These are phyloP conservation scores for Peucedramus taeniatus DNA, from an alignment of 2,113 vertebrate genomes.

Conservation along the genomic window DNA sequence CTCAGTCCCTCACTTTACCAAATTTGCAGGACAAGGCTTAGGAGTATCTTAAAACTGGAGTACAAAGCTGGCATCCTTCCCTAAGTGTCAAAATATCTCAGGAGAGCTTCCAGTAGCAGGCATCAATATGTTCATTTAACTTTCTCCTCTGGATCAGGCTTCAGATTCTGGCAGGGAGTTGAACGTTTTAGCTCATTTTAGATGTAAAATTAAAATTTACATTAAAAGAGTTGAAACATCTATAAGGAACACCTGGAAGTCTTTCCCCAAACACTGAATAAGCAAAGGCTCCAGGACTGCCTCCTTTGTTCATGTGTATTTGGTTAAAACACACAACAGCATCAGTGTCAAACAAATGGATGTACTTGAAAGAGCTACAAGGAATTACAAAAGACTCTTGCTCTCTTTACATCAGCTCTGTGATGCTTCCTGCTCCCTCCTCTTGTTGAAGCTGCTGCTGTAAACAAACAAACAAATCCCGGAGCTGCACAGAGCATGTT, in stretches of 20 bases:
- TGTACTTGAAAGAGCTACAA: slow-evolving; percentile 38
- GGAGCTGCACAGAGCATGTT: neutral
- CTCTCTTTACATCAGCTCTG: slow-evolving; percentile 12
- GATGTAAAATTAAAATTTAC: neutral
- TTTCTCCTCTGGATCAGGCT: neutral
- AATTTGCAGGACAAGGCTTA: neutral
- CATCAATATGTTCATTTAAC: neutral
- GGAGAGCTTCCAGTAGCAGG: neutral
- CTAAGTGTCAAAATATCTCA: neutral
- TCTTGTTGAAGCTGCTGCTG: neutral
- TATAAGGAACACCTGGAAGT: neutral
- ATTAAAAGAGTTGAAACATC: neutral
- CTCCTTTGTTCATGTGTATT: neutral
- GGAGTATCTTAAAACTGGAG: neutral
- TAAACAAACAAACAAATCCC: slow-evolving; percentile 23
- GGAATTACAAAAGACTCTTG: slow-evolving; percentile 36
- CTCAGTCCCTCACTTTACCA: neutral
- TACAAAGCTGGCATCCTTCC: neutral
- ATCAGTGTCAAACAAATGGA: slow-evolving; percentile 10
- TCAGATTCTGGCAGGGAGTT: neutral
- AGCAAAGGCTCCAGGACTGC: neutral
- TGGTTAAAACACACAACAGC: neutral
- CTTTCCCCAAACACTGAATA: neutral
- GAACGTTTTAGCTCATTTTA: neutral
- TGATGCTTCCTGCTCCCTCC: neutral